Evolutionary conservation across 2,888 invertebrate genomes (phyloP).

Genomic region (Laspeyria flexula): DNA sequence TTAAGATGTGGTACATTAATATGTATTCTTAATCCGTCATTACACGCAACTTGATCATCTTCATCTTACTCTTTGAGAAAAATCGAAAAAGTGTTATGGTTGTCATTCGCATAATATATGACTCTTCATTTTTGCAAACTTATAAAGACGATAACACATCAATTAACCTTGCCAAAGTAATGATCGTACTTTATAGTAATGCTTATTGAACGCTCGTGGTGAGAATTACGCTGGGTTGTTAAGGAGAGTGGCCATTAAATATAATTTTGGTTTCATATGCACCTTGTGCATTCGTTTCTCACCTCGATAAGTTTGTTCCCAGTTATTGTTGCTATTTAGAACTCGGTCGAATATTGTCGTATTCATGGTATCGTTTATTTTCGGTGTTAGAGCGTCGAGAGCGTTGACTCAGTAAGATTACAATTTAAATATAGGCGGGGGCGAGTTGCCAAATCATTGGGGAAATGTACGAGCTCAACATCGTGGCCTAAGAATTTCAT

Average conservation of each 20-base stretch:
- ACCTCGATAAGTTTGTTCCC: conserved; percentile 19
- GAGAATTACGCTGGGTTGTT: not conserved
- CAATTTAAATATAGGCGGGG: conserved; percentile 84
- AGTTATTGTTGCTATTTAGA: conserved; percentile 63
- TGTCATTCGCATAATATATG: too few species aligned
- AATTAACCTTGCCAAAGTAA: not conserved
- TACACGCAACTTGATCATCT: too few species aligned
- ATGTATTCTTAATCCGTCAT: too few species aligned
- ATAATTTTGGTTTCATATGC: not conserved
- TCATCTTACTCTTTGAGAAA: too few species aligned
- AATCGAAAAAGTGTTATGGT: too few species aligned
- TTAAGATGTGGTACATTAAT: too few species aligned
- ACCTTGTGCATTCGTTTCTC: not conserved
- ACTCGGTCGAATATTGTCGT: conserved; percentile 70
- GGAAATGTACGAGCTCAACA: conserved; percentile 68
- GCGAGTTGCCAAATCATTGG: conserved; percentile 83
- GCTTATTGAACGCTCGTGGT: not conserved
- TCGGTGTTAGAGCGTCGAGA: conserved; percentile 73
- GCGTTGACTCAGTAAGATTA: conserved; percentile 85
- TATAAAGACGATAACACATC: not conserved
- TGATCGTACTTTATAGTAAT: not conserved
- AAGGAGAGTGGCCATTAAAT: not conserved
- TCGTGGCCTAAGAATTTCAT: conserved; percentile 59
- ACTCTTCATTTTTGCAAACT: too few species aligned
- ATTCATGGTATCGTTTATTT: conserved; percentile 76